Percentiles rank a stretch among this genome's conserved stretches.
Evolutionary conservation across 2,797 vertebrate genomes (phyloP).

Genomic region (Diceros bicornis): DNA sequence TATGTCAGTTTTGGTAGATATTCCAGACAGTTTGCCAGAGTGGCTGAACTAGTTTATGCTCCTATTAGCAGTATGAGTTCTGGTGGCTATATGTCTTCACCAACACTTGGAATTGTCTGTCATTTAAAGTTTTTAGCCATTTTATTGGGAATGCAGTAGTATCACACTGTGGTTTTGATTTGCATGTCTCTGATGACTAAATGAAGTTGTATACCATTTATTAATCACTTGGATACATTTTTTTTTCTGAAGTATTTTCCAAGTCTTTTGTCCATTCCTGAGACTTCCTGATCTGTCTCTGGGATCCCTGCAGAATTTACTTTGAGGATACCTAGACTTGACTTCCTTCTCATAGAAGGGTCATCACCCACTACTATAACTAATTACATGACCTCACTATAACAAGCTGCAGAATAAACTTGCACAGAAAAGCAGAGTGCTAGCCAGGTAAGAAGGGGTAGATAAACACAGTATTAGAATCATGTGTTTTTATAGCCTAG

Average conservation of each 20-base stretch:
- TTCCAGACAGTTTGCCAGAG: background rate
- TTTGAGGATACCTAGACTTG: constrained; percentile 30
- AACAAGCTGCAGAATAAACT: background rate
- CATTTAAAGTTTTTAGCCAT: constrained; percentile 39
- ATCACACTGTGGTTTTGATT: constrained; percentile 43
- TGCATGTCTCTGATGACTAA: constrained; percentile 36
- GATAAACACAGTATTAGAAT: constrained; percentile 29
- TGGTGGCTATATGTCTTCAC: background rate
- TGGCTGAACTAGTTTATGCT: constrained; percentile 24
- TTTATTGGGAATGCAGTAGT: constrained; percentile 32
- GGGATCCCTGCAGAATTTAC: background rate
- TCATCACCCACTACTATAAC: background rate
- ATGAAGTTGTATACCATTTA: constrained; percentile 38
- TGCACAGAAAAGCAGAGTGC: constrained; percentile 20
- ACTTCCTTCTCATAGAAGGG: constrained; percentile 11
- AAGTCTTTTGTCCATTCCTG: constrained; percentile 12
- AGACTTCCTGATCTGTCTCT: constrained; percentile 6
- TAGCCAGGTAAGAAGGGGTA: background rate
- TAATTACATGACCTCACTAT: constrained; percentile 20
- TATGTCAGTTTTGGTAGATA: background rate
- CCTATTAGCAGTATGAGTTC: background rate
- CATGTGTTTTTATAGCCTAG: constrained; percentile 12
- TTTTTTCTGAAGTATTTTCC: constrained; percentile 27
- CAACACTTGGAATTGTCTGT: constrained; percentile 31
- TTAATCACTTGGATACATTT: background rate